Conservation (phyloP, 2,113 vertebrate genomes). For the Nibea albiflora region DNA sequence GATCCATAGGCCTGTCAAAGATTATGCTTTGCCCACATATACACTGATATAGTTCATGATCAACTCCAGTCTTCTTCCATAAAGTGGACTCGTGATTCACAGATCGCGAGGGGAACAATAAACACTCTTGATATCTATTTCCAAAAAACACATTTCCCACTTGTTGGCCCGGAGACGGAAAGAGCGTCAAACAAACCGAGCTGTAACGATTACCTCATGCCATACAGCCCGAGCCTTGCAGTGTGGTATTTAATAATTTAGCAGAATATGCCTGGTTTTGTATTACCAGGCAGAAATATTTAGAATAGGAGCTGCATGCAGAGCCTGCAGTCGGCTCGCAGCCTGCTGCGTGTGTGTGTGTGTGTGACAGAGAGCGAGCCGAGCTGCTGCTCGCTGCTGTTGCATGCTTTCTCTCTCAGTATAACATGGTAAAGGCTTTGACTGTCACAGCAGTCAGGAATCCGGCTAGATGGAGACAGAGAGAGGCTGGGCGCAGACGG, state of each 20-base stretch:
- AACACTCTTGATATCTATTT: constrained; percentile 16
- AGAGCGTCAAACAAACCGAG: constrained; percentile 14
- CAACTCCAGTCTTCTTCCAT: background rate
- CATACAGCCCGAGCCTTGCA: constrained; percentile 36
- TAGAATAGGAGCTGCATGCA: constrained; percentile 56
- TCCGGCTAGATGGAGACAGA: constrained; percentile 37
- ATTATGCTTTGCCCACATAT: background rate
- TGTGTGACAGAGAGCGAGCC: constrained; percentile 1
- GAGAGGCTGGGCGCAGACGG: constrained; percentile 18
- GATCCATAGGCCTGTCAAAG: constrained; percentile 50
- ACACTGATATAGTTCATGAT: constrained; percentile 11
- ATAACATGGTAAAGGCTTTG: constrained; percentile 36
- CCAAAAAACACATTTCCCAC: constrained; percentile 44
- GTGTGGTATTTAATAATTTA: constrained; percentile 70
- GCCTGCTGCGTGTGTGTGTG: constrained; percentile 4
- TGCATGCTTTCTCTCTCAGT: constrained; percentile 38
- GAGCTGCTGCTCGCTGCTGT: constrained; percentile 11
- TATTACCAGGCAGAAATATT: constrained; percentile 69
- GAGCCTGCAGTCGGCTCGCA: constrained; percentile 30
- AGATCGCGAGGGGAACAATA: background rate
- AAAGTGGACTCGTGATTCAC: constrained; percentile 18
- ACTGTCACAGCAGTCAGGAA: constrained; percentile 36
- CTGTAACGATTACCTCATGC: constrained; percentile 42
- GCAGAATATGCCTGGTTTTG: constrained; percentile 65
- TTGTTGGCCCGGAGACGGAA: constrained; percentile 45